Conservation (phyloP, 1,140 invertebrate species). For the Globodera ellingtonae region DNA sequence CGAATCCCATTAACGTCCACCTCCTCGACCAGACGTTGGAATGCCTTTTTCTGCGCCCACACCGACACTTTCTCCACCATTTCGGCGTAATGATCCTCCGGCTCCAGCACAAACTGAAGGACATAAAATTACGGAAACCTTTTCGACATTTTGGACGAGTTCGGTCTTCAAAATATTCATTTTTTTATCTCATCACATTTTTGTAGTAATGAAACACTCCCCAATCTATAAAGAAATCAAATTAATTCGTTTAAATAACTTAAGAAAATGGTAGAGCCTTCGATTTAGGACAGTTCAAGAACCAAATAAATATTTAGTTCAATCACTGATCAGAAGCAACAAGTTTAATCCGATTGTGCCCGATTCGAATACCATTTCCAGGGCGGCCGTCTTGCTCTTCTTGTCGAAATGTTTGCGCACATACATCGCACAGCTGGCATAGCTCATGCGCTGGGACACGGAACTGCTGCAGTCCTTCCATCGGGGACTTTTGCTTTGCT, state of each 20-base stretch:
- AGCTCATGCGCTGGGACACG: conserved; percentile 31
- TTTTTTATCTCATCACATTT: conserved; percentile 35
- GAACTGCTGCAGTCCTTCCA: conserved; percentile 55
- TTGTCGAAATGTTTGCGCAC: conserved; percentile 50
- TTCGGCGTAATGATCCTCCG: conserved; percentile 30
- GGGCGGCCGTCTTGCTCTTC: conserved; percentile 43
- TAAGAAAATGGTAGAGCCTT: too few species aligned
- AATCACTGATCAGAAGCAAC: too few species aligned
- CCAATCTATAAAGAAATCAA: conserved; percentile 29
- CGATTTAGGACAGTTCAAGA: too few species aligned
- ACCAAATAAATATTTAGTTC: too few species aligned
- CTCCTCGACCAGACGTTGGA: conserved; percentile 41
- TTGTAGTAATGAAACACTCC: conserved; percentile 57
- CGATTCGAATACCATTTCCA: conserved; percentile 47
- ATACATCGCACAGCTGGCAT: conserved; percentile 55
- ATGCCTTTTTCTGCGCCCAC: conserved; percentile 55
- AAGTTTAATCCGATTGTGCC: too few species aligned
- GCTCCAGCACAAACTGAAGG: conserved; percentile 28
- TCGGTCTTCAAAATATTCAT: neutral
- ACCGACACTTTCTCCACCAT: conserved; percentile 42
- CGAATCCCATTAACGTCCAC: conserved; percentile 66
- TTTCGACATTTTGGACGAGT: neutral
- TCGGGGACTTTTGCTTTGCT: conserved; percentile 51
- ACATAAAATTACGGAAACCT: neutral
- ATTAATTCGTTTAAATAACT: too few species aligned